Percentiles rank a stretch among this genome's conserved stretches.
Conservation (phyloP, 2,113 vertebrate species). For the Anoura caudifer region DNA sequence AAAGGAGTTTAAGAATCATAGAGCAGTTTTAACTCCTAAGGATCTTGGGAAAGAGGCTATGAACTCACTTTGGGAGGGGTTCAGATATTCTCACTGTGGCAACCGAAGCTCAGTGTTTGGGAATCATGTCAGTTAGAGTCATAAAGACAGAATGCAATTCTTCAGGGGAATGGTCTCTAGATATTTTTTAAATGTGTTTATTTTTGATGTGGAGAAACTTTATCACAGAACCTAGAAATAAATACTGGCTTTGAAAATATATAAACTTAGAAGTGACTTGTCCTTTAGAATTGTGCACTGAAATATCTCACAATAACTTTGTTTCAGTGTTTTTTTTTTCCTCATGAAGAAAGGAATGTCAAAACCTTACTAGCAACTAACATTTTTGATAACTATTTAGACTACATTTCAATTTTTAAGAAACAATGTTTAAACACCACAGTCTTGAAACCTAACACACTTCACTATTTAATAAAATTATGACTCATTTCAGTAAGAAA, state of each 20-base stretch:
- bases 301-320: slow-evolving; percentile 10
- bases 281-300: not conserved
- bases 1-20: not conserved
- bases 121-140: not conserved
- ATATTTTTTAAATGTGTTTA: slow-evolving; percentile 16
- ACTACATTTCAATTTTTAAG: slow-evolving; percentile 64
- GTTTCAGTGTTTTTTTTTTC: not conserved
- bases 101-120: not conserved
- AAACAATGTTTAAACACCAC: slow-evolving; percentile 69
- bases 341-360: slow-evolving; percentile 28
- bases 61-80: not conserved
- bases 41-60: not conserved
- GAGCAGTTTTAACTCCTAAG: not conserved
- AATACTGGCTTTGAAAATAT: slow-evolving; percentile 28
- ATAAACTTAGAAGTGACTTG: slow-evolving; percentile 16
- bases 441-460: slow-evolving; percentile 77
- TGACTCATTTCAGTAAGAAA: slow-evolving; percentile 83
- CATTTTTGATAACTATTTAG: slow-evolving; percentile 61
- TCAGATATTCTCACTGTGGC: not conserved
- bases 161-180: not conserved
- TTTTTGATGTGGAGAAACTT: slow-evolving; percentile 8
- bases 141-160: not conserved
- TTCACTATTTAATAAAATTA: slow-evolving; percentile 79
- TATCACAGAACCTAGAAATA: slow-evolving; percentile 11
- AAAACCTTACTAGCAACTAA: slow-evolving; percentile 55